Evolutionary conservation across 2,888 invertebrate genomes (phyloP).

Genomic region (Amiota communis): DNA sequence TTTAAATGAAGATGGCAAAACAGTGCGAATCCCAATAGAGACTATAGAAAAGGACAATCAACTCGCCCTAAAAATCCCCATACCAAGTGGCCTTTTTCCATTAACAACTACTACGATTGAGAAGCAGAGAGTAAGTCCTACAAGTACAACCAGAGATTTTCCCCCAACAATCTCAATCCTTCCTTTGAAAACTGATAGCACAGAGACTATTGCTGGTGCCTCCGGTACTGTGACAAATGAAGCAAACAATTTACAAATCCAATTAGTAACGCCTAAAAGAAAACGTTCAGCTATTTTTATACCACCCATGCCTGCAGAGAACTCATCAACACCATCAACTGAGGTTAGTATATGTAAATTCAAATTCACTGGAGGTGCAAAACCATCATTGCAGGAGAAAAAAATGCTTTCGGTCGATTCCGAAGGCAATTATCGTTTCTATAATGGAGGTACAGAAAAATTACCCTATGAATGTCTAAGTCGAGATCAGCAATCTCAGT

Average conservation of each 20-base stretch:
- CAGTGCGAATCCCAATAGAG: constrained; percentile 58
- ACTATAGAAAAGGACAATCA: constrained; percentile 74
- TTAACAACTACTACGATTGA: constrained; percentile 46
- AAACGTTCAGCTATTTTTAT: constrained; percentile 89
- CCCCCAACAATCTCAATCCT: constrained; percentile 52
- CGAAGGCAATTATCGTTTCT: constrained; percentile 90
- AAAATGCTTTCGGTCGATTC: constrained; percentile 93
- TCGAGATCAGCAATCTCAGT: constrained; percentile 79
- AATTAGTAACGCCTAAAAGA: constrained; percentile 77
- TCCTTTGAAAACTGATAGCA: constrained; percentile 73
- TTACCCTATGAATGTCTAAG: constrained; percentile 86
- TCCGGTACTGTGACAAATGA: constrained; percentile 53
- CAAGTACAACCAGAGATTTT: constrained; percentile 57
- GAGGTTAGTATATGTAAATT: constrained; percentile 94
- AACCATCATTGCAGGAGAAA: constrained; percentile 90
- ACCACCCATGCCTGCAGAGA: constrained; percentile 85
- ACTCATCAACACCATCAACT: constrained; percentile 83
- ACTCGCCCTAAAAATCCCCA: constrained; percentile 67
- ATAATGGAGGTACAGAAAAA: constrained; percentile 88
- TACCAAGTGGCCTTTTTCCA: constrained; percentile 60
- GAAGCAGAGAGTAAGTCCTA: constrained; percentile 23
- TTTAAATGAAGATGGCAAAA: constrained; percentile 71
- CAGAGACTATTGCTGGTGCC: constrained; percentile 71
- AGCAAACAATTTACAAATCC: constrained; percentile 13
- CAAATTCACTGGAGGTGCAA: constrained; percentile 92